Base-by-base conservation (phyloP, 2,888 invertebrate species). In the Lithophane leautieri region DNA sequence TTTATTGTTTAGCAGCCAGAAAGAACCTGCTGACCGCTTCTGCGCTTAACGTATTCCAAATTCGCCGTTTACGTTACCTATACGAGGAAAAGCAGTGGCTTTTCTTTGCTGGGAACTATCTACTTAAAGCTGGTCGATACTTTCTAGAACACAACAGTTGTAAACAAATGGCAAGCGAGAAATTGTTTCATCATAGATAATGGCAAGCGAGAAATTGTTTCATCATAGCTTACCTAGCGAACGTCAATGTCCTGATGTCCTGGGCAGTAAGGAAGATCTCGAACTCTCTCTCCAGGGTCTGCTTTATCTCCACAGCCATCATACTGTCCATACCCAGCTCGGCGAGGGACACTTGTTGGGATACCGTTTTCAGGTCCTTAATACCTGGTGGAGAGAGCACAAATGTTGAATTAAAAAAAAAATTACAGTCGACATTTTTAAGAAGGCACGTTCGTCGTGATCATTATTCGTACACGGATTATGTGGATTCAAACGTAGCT, bases 301-400 rank as follows among this genome's bases (percentile, higher is more conserved):
- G 99, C 88, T 99, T 99, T 86, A 99, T 99, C 94, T 99, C 99
- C 0, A 99, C 98, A 0, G 98, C 99, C 99, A 99, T 99, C 97
- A 99, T 97, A 2, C 99, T 99, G 95, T 99, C 99, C 98, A 99
- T 98, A 54, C 99, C 99, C 82, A 99, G 96, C 92, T 99, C 99
- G 2, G 98, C 98, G 3, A 99, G 95, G 0, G 98, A 97, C 1
- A 97, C 97, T 89, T 97, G 97, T 79, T 97, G 97, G 63, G 98
- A 98, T 1, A 97, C 97, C 0, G 97, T 97, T 93, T 98, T 98
- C 90, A 97, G 92, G 89, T 98, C 98, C 87, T 97, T 97, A 82
- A 98, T 97, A 85, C 97, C 97, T 97, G 83, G 9, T 54, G 40
- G 56, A 54, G 12, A 40, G 2, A 25, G 25, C 2, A 19, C n/a